Base-by-base conservation (phyloP, 2,888 invertebrate species). In the Agrenia bidenticulata region DNA sequence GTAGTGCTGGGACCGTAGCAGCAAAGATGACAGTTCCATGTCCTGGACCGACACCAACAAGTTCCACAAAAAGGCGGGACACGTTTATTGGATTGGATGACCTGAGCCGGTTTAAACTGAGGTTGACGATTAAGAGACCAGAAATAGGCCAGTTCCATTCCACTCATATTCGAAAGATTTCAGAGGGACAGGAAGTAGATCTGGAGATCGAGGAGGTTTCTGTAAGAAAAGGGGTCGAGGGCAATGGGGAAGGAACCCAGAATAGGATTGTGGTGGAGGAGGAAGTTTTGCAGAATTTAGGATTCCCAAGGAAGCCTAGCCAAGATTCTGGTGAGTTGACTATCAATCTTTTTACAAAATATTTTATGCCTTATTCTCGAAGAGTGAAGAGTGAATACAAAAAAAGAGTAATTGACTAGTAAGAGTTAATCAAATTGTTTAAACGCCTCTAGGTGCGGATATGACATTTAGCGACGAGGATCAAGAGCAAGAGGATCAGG, bases 381-480 rank as follows among this genome's bases (percentile, higher is more conserved):
- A 32, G 11, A 32, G 4, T 32, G 32, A 32, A 32, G 5, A 32
- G 32, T 32, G 32, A n/a, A n/a, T n/a, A n/a, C n/a, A n/a, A n/a
- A n/a, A n/a, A n/a, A n/a, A n/a, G n/a, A n/a, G n/a, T n/a, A n/a
- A n/a, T n/a, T n/a, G n/a, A n/a, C n/a, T n/a, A n/a, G n/a, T n/a
- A n/a, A n/a, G n/a, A n/a, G n/a, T n/a, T n/a, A n/a, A n/a, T 39
- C 9, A 39, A 39, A 45, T 45, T 45, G 4, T n/a, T n/a, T 11
- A 45, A 45, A 23, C 23, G 15, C 24, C 17, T 51, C 41, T 55
- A 75, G 75, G 76, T 66, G 76, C 74, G 49, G 76, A 76, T 61
- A 69, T 76, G 70, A 51, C 73, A 62, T 76, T 76, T 61, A 74
- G 72, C 61, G 74, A 73, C 42, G 76, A 74, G 27, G 76, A 73